phyloP scores from a whole-genome alignment of 2,888 invertebrate genomes.

The Camponotus fellah region DNA sequence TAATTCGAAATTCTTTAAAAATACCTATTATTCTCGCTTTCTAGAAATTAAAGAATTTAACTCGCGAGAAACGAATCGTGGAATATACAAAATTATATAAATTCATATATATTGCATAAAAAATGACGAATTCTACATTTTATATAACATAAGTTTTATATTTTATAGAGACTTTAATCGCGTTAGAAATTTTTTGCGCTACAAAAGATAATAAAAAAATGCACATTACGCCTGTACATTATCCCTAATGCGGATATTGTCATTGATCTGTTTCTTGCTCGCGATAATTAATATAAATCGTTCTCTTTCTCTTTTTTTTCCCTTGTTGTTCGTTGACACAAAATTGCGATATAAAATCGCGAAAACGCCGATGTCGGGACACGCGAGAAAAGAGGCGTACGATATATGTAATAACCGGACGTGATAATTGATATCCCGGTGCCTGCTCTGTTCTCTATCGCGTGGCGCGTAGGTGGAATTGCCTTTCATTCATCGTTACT shows the following conservation, averaged over 20 bases:
- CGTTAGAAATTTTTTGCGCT: not conserved
- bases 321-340: not conserved
- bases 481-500: conserved; percentile 65
- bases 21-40: not conserved
- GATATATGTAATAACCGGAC: conserved; percentile 70
- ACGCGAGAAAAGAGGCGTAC: conserved; percentile 42
- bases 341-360: conserved; percentile 36
- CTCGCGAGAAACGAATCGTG: not conserved
- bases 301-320: not conserved
- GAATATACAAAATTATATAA: not conserved
- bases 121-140: not conserved
- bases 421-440: conserved; percentile 77
- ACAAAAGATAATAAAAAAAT: not conserved
- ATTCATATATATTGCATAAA: not conserved
- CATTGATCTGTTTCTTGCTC: conserved; percentile 13
- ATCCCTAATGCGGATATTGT: conserved; percentile 11
- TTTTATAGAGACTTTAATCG: not conserved
- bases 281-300: conserved; percentile 25
- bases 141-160: conserved; percentile 17
- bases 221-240: too few relatives aligned
- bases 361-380: conserved; percentile 36
- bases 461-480: conserved; percentile 74
- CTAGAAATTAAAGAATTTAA: not conserved
- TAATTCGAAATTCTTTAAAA: not conserved
- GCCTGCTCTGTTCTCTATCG: conserved; percentile 71